phyloP scores from a whole-genome alignment of 2,113 vertebrate genomes.

The Sus scrofa region T2T-Sscrofa CM000812.6:22848001-22848500 shows the following conservation, averaged over 20 bases:
- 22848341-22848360: not conserved
- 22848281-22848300: not conserved
- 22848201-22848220: not conserved
- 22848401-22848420: not conserved
- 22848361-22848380: slow-evolving; percentile 27
- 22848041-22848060: no score
- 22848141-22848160: no score
- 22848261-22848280: not conserved
- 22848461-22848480: no score
- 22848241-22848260: not conserved
- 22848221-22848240: slow-evolving; percentile 39
- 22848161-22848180: not conserved
- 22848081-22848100: no score
- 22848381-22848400: not conserved
- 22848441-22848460: no score
- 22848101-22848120: no score
- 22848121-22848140: no score
- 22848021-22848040: no score
- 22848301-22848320: not conserved
- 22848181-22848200: not conserved
- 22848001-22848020: no score
- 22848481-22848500: no score
- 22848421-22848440: no score
- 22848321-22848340: not conserved
- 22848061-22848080: no score